A percentile compares a stretch with the other conserved stretches of the same genome.
phyloP scores from a whole-genome alignment of 2,797 vertebrate genomes.

The Phaenicophaeus curvirostris region DNA sequence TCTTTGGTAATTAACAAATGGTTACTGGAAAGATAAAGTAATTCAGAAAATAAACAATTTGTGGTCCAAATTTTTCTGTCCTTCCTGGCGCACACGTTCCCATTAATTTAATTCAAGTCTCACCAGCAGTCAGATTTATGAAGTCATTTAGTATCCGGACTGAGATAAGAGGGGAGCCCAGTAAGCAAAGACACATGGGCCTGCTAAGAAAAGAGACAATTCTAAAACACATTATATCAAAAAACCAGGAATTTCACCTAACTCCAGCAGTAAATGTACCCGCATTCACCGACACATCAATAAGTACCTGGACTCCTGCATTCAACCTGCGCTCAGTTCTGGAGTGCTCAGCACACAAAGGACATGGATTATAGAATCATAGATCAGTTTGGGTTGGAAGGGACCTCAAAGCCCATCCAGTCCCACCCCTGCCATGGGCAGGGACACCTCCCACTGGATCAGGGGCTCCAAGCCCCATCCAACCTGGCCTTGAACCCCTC shows the following conservation, averaged over 20 bases:
- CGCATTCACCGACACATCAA: background rate
- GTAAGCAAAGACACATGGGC: background rate
- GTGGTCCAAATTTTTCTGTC: background rate
- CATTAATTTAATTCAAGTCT: background rate
- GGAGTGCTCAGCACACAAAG: too few species aligned
- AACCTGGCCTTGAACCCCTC: too few species aligned
- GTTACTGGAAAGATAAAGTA: background rate
- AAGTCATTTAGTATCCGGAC: background rate
- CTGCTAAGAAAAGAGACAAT: background rate
- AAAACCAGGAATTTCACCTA: accelerated
- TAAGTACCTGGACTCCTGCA: too few species aligned
- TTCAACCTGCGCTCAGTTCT: too few species aligned
- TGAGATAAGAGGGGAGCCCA: accelerated
- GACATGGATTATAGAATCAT: too few species aligned
- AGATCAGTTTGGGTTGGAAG: too few species aligned
- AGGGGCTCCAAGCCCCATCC: too few species aligned
- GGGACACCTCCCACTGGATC: too few species aligned
- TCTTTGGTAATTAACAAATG: background rate
- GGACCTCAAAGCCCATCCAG: too few species aligned
- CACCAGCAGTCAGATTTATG: background rate
- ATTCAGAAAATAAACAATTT: background rate
- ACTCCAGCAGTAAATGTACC: background rate
- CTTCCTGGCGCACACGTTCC: background rate
- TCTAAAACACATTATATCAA: accelerated
- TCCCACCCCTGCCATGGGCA: too few species aligned